Base-by-base conservation (phyloP, 2,113 vertebrate genomes). In the Neomonachus schauinslandi region DNA sequence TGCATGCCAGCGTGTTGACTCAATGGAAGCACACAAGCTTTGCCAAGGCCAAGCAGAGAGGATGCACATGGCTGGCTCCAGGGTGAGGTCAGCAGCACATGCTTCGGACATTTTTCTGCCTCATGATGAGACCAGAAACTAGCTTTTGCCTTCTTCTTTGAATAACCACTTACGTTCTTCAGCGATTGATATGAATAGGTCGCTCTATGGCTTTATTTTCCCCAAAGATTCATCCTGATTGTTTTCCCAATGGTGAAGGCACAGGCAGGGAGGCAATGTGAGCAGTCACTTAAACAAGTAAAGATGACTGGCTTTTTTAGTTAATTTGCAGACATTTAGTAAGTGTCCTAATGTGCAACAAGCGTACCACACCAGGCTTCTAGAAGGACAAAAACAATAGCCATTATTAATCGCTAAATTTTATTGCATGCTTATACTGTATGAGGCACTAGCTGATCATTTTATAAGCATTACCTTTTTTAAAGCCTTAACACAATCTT, bases 1-100 rank as follows among this genome's bases (percentile, higher is more conserved):
- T 81, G 51, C n/a, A 2, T 13, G 80, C 93, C 96, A 91, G 97
- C 91, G 51, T 9, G 36, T 42, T 79, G 31, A 49, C 15, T 96
- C 81, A 76, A 33, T 65, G 69, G 69, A 71, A 13, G 15, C 7
- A 26, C 84, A 80, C 49, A 76, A 22, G 80, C n/a, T 46, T 42
- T 95, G 95, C 92, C 97, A 92, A 89, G 81, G 67, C 87, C 4
- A 4, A 39, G 28, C 55, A 28, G 74, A 49, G 14, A 63, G 59
- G 55, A 36, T 7, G 46, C 46, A 76, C 59, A 69, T 6, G 63
- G 63, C 88, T 5, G 11, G 31, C 33, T 81, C 36, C 22, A 15
- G 63, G 55, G 16, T 0, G 59, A 86, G 81, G 39, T 65, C 57
- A 11, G 39, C 46, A 8, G 94, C 97, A 88, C 90, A 89, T 74